These are phyloP conservation scores for Drosophila bocki DNA, from an alignment of 1,140 invertebrate genomes.

Conservation along the genomic window DNA sequence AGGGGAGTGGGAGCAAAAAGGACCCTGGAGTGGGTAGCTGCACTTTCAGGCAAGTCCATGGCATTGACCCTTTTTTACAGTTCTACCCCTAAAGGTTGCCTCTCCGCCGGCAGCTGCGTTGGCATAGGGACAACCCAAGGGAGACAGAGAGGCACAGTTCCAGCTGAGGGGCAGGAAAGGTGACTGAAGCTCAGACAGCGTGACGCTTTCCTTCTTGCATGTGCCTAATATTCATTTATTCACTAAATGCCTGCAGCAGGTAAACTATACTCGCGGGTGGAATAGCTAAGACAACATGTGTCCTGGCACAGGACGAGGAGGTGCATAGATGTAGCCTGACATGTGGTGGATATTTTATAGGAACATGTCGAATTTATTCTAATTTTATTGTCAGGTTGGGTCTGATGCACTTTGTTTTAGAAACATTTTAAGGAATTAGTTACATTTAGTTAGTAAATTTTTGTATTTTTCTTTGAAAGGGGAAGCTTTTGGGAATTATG, in stretches of 20 bases:
- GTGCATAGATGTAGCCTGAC: neutral
- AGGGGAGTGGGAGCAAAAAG: neutral
- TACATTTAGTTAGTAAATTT: neutral
- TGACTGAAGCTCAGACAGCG: slow-evolving; percentile 43
- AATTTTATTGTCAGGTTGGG: neutral
- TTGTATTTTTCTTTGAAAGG: no score
- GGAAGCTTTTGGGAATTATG: neutral
- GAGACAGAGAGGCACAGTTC: neutral
- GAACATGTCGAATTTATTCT: slow-evolving; percentile 11
- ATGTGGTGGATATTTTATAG: slow-evolving; percentile 18
- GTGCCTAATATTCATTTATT: slow-evolving; percentile 20
- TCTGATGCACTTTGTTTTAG: neutral
- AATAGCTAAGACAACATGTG: slow-evolving; percentile 20
- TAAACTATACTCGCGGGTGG: neutral
- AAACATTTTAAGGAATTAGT: neutral
- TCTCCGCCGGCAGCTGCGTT: slow-evolving; percentile 59
- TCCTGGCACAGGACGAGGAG: slow-evolving; percentile 7
- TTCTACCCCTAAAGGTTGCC: slow-evolving; percentile 22
- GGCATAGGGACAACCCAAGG: slow-evolving; percentile 33
- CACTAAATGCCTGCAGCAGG: slow-evolving; percentile 26
- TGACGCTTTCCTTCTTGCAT: slow-evolving; percentile 43
- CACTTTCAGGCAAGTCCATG: slow-evolving; percentile 21
- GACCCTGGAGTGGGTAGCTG: slow-evolving; percentile 15
- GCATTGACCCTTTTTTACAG: slow-evolving; percentile 43
- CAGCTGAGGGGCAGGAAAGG: slow-evolving; percentile 1